Conservation (phyloP, 2,113 vertebrate species). For the Oryzias celebensis region DNA sequence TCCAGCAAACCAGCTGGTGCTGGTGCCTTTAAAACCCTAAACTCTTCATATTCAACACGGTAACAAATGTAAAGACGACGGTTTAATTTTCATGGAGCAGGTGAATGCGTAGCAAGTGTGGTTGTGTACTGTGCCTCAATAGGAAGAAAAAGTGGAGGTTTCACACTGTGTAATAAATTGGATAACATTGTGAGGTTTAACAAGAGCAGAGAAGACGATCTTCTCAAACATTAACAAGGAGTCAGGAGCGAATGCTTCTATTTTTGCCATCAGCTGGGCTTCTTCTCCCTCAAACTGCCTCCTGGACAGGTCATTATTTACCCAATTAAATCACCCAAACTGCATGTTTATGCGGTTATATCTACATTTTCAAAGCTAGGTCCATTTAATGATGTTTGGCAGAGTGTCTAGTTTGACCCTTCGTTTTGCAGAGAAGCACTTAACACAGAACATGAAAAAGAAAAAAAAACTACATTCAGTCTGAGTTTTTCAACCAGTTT, state of each 20-base stretch:
- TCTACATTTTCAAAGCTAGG: constrained; percentile 38
- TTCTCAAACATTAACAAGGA: constrained; percentile 53
- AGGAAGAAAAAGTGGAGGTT: background rate
- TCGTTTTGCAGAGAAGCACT: constrained; percentile 42
- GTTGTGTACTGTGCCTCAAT: background rate
- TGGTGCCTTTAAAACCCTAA: too few species aligned
- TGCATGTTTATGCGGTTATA: constrained; percentile 47
- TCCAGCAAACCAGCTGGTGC: too few species aligned
- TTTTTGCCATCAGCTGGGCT: constrained; percentile 53
- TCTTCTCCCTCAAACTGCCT: constrained; percentile 57
- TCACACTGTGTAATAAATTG: constrained; percentile 20
- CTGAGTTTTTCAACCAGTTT: too few species aligned
- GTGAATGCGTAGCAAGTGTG: too few species aligned
- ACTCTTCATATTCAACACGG: too few species aligned
- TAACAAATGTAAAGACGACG: too few species aligned
- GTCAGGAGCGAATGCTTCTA: constrained; percentile 59
- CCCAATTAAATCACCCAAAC: constrained; percentile 58
- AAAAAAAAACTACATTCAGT: too few species aligned
- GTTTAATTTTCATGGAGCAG: too few species aligned
- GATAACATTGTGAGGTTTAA: constrained; percentile 35
- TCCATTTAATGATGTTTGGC: constrained; percentile 63
- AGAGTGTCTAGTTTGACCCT: constrained; percentile 26
- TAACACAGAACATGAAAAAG: constrained; percentile 15
- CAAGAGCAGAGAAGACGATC: constrained; percentile 26
- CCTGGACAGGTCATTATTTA: constrained; percentile 69